Evolutionary conservation across 2,113 vertebrate species (phyloP), one percentile per base, ranked within the genome.

Genomic region (Notothenia rossii): DNA sequence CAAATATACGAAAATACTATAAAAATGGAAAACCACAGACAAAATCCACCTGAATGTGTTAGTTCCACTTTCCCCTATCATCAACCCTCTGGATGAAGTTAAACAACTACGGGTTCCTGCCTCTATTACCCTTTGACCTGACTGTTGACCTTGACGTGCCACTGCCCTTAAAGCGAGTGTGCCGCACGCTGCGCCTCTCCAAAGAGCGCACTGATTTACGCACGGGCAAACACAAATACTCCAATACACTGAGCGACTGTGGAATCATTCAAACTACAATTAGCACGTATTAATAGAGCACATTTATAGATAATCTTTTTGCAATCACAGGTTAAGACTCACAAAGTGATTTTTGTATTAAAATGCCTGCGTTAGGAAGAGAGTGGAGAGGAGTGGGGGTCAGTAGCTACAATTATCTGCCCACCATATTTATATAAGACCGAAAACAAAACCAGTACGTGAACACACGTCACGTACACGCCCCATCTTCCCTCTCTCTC

Each of bases 121-220:
- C 18, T 72, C 33, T 48, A 5, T 33, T 50, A 17, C 45, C 66
- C 55, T 7, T 17, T 70, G 77, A 66, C 73, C 63, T 83, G 75
- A 63, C 75, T 46, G 15, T 18, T 84, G 84, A 84, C 83, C 88
- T 74, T 79, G 81, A 76, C 48, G 46, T 12, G 40, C 55, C 46
- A 0, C 33, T 6, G 45, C 7, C 29, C 46, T 10, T 46, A 13
- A 7, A 48, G 40, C 29, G 29, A 17, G 22, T 3, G 45, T 53
- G 45, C 51, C 20, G 1, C 46, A 8, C 2, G 11, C 18, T 61
- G 72, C 20, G 36, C 50, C 11, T 83, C 71, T 78, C 22, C 49
- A 81, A 43, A 61, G 56, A 13, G 49, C 54, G 45, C 68, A 15
- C 3, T 11, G 18, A 40, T 78, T 88, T 83, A 84, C 78, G 69